Evolutionary conservation across 2,888 invertebrate genomes (phyloP).

Genomic region (Drosophila mettleri): DNA sequence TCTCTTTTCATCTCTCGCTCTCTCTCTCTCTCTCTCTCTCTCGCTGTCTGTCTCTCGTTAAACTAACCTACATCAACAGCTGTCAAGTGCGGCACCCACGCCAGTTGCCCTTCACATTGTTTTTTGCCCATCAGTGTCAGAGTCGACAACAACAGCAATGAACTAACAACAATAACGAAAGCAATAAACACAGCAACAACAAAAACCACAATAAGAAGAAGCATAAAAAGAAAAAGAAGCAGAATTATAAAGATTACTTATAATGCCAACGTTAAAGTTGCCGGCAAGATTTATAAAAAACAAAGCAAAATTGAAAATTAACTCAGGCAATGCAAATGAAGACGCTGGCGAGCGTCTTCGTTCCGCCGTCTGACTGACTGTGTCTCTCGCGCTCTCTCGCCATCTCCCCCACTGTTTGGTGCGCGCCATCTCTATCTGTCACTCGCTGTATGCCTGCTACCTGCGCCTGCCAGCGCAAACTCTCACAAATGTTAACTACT

Average conservation of each 20-base stretch:
- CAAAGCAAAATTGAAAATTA: slow-evolving; percentile 36
- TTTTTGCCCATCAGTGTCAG: slow-evolving; percentile 16
- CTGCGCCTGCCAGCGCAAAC: background rate
- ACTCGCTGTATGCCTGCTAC: slow-evolving; percentile 13
- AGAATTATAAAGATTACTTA: slow-evolving; percentile 13
- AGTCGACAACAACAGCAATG: slow-evolving; percentile 3
- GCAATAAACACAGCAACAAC: background rate
- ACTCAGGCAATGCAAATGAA: slow-evolving; percentile 55
- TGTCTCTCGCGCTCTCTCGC: slow-evolving; percentile 32
- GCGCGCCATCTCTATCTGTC: slow-evolving; percentile 26
- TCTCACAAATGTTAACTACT: slow-evolving; percentile 19
- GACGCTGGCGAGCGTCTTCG: slow-evolving; percentile 72
- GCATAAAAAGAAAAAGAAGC: background rate
- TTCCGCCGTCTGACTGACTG: slow-evolving; percentile 64
- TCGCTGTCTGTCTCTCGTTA: slow-evolving; percentile 27
- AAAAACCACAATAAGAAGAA: background rate
- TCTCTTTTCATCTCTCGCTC: slow-evolving; percentile 12
- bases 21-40: slow-evolving; percentile 5
- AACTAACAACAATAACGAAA: slow-evolving; percentile 2
- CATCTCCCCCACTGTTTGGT: slow-evolving; percentile 22
- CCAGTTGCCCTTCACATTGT: slow-evolving; percentile 38
- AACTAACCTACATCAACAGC: slow-evolving; percentile 84
- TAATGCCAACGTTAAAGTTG: slow-evolving; percentile 27
- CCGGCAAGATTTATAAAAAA: slow-evolving; percentile 8
- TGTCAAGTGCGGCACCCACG: slow-evolving; percentile 64